Evolutionary conservation across 2,888 invertebrate genomes (phyloP), one percentile per base, ranked within the genome.

Genomic region (Hylaea fasciaria): DNA sequence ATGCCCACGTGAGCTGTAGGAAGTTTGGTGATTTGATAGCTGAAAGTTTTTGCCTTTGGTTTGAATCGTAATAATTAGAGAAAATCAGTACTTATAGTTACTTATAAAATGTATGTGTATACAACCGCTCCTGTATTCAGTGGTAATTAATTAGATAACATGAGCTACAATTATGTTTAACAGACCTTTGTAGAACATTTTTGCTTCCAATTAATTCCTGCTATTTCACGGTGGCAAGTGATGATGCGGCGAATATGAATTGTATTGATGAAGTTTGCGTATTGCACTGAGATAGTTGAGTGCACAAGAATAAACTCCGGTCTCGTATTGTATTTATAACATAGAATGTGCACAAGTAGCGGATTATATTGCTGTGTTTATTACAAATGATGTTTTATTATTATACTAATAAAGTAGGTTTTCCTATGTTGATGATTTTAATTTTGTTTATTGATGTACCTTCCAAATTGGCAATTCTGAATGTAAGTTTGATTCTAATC

Each of bases 401-500:
- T 53, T 49, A 49, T 52, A 69, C 62, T 66, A 66, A 66, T 69
- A 66, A 69, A 69, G 58, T 66, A n/a, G n/a, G n/a, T n/a, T n/a
- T n/a, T n/a, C n/a, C n/a, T n/a, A 61, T 67, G 48, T 13, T 67
- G 46, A 63, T 57, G 58, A 64, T 59, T 58, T 54, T n/a, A n/a
- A 51, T 51, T 43, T 44, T 49, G 40, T 59, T 66, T 62, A 59
- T 62, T 54, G 46, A 50, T 57, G 46, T 62, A 16, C 45, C 11
- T 43, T 17, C 2, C 37, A 12, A 37, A 37, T 3, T 37, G 3
- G 37, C 4, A 1, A 37, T 37, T 4, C 2, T 10, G 37, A n/a
- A 37, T n/a, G 12, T 37, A 37, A 32, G 10, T 32, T 32, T 9
- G 3, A 32, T 32, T 4, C 32, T 32, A 7, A 4, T 32, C 32